Conservation (phyloP, 2,888 invertebrate species). For the Scrobipalpa atriplicella region DNA sequence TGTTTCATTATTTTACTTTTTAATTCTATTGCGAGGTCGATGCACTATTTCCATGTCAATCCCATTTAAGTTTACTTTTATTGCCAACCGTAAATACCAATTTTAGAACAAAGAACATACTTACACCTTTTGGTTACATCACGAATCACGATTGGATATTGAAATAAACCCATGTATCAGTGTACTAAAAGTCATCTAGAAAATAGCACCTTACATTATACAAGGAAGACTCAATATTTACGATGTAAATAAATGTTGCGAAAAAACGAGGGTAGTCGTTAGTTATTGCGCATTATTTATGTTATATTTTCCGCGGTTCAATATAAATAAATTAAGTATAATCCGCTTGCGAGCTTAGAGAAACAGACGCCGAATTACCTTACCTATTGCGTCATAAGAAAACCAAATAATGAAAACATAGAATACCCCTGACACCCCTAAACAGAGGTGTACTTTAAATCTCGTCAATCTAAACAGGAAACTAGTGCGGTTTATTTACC, state of each 20-base stretch:
- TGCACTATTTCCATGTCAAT: constrained; percentile 3
- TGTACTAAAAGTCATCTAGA: no score
- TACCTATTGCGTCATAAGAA: constrained; percentile 13
- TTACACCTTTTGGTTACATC: no score
- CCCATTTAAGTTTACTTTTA: not conserved
- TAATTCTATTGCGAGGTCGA: not conserved
- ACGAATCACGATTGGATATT: no score
- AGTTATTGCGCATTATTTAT: not conserved
- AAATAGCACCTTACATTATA: no score
- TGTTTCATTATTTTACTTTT: not conserved
- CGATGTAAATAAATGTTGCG: not conserved
- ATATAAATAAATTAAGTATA: not conserved
- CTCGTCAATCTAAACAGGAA: not conserved
- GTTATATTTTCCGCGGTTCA: not conserved
- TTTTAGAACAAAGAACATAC: not conserved
- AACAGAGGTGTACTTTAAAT: not conserved
- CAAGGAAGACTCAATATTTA: not conserved
- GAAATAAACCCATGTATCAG: no score
- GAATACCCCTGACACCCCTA: not conserved
- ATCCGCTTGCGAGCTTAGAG: not conserved
- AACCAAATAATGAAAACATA: not conserved
- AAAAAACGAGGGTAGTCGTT: not conserved
- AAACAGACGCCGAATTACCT: not conserved
- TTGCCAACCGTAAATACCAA: not conserved
- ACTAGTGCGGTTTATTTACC: not conserved